A percentile compares a stretch with the other conserved stretches of the same genome.
Evolutionary conservation across 2,797 vertebrate species (phyloP).

Genomic region (Okamejei kenojei): DNA sequence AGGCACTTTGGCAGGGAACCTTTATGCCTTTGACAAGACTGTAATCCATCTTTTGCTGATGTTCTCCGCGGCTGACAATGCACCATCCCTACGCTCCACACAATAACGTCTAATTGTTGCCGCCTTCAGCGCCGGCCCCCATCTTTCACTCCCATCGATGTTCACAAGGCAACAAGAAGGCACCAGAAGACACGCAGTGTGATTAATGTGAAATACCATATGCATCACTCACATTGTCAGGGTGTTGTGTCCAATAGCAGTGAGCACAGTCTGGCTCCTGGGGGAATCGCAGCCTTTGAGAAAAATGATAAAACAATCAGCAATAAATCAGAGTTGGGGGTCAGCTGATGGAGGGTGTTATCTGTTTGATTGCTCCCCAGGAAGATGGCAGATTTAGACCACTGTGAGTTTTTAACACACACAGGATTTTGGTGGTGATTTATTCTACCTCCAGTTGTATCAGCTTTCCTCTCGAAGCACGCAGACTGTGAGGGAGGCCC

Average conservation of each 20-base stretch:
- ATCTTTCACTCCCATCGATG: background rate
- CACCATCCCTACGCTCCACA: background rate
- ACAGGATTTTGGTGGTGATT: background rate
- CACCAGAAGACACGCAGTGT: background rate
- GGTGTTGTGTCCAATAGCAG: background rate
- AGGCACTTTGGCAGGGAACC: background rate
- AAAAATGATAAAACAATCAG: too few relatives aligned
- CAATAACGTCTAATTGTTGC: background rate
- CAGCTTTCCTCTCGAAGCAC: background rate
- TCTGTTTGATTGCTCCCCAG: background rate
- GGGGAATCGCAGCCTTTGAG: background rate
- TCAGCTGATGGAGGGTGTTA: background rate
- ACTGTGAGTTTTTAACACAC: background rate
- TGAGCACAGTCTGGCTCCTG: background rate
- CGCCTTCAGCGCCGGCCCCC: background rate
- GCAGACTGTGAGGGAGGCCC: background rate
- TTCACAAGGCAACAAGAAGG: background rate
- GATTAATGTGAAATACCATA: background rate
- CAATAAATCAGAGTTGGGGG: background rate
- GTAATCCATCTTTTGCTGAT: slow-evolving; percentile 10
- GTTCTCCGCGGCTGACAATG: background rate
- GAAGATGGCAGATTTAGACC: background rate
- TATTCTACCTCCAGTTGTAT: background rate
- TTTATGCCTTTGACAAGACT: background rate
- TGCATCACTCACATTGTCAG: background rate